Evolutionary conservation across 2,888 invertebrate genomes (phyloP).

Genomic region (Chirona hameri): DNA sequence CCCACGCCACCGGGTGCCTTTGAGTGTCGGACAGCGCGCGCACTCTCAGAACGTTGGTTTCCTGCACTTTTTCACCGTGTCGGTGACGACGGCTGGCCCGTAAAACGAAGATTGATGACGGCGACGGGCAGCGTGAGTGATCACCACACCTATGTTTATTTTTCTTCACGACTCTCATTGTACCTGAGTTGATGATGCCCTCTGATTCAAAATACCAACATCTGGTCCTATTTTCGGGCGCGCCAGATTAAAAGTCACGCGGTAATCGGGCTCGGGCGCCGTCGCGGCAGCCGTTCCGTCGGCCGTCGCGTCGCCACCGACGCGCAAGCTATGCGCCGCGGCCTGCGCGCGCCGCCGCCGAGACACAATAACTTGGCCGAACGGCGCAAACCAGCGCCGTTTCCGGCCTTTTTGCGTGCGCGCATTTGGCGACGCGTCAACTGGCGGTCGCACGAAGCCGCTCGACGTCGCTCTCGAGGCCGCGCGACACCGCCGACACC

Average conservation of each 20-base stretch:
- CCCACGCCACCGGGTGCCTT: not conserved
- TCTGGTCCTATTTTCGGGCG: conserved; percentile 23
- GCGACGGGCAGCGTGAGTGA: not conserved
- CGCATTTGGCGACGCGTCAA: not conserved
- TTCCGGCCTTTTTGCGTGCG: not conserved
- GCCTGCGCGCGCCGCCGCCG: not conserved
- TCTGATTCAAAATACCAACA: conserved; percentile 25
- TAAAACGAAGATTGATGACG: conserved; percentile 13
- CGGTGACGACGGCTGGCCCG: not conserved
- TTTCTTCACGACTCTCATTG: not conserved
- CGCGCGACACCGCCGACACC: too few species aligned
- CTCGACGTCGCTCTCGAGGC: too few species aligned
- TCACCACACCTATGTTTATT: conserved; percentile 13
- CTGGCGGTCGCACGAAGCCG: not conserved
- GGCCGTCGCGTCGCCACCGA: not conserved
- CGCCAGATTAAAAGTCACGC: not conserved
- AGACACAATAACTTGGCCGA: not conserved
- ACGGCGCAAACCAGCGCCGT: not conserved
- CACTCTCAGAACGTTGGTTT: not conserved
- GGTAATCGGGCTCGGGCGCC: not conserved
- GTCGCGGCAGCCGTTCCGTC: not conserved
- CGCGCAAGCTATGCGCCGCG: not conserved
- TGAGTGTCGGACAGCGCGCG: not conserved
- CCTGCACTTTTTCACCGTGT: not conserved
- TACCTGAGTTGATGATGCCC: conserved; percentile 13